Percentiles rank a stretch among this genome's conserved stretches.
Conservation (phyloP, 2,797 vertebrate genomes). For the Yasuhikotakia modesta region DNA sequence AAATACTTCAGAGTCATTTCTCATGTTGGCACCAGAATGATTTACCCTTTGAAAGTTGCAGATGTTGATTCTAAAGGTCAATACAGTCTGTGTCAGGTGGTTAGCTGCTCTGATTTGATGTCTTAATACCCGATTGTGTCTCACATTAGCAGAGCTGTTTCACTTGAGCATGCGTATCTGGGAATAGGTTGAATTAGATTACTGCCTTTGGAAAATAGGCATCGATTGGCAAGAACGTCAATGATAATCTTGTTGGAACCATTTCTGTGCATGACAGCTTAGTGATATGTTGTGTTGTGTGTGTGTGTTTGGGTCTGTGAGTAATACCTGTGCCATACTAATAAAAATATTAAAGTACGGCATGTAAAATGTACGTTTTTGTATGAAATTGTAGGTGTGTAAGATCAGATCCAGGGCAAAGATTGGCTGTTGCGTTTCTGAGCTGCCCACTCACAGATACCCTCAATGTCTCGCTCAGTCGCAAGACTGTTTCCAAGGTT, state of each 20-base stretch:
- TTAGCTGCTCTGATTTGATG: constrained; percentile 68
- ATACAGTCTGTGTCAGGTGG: constrained; percentile 61
- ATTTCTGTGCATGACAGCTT: constrained; percentile 44
- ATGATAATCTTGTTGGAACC: constrained; percentile 69
- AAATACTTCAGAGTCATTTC: background rate
- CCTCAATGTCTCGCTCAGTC: constrained; percentile 6
- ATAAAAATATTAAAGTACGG: background rate
- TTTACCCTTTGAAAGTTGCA: constrained; percentile 21
- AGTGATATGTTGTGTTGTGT: constrained; percentile 11
- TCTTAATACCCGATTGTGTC: constrained; percentile 64
- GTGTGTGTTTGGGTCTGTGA: background rate
- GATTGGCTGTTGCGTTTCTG: constrained; percentile 15
- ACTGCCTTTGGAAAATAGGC: constrained; percentile 64
- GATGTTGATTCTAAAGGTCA: constrained; percentile 46
- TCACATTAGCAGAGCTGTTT: constrained; percentile 69
- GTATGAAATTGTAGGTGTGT: background rate
- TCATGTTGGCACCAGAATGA: constrained; percentile 10
- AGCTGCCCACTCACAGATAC: constrained; percentile 1
- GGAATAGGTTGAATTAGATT: constrained; percentile 58
- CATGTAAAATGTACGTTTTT: background rate
- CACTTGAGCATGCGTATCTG: constrained; percentile 59
- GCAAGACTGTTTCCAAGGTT: constrained; percentile 13
- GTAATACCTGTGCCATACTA: background rate
- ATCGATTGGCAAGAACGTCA: constrained; percentile 70
- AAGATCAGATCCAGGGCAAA: constrained; percentile 1